phyloP scores from a whole-genome alignment of 2,797 vertebrate genomes.

The Tinamus major region DNA sequence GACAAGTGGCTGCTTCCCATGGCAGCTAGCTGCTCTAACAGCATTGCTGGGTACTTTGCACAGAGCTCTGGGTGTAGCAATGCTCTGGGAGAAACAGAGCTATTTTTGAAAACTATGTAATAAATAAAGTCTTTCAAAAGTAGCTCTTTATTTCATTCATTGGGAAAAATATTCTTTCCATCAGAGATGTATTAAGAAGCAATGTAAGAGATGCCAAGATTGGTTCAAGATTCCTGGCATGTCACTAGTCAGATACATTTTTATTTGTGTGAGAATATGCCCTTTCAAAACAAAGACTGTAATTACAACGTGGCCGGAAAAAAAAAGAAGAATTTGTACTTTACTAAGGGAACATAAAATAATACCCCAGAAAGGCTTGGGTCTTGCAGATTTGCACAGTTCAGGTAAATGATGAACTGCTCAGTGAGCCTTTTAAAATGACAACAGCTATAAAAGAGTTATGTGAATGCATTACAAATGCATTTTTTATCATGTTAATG shows the following conservation, averaged over 20 bases:
- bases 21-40: background rate
- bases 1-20: background rate
- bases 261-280: background rate
- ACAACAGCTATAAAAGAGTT: background rate
- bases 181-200: background rate
- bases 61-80: background rate
- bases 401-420: background rate
- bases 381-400: background rate
- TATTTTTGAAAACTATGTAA: slow-evolving; percentile 30
- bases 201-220: background rate
- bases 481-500: background rate
- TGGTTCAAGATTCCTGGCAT: slow-evolving; percentile 5
- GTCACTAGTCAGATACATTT: background rate
- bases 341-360: background rate
- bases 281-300: background rate
- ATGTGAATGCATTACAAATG: background rate
- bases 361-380: background rate
- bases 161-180: background rate
- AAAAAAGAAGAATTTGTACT: background rate
- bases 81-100: background rate
- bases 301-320: background rate
- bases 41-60: background rate
- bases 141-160: background rate
- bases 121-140: slow-evolving; percentile 1
- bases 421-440: background rate